Percentiles rank a stretch among this genome's conserved stretches.
Conservation (phyloP, 2,797 vertebrate genomes). For the Chloroceryle inda region DNA sequence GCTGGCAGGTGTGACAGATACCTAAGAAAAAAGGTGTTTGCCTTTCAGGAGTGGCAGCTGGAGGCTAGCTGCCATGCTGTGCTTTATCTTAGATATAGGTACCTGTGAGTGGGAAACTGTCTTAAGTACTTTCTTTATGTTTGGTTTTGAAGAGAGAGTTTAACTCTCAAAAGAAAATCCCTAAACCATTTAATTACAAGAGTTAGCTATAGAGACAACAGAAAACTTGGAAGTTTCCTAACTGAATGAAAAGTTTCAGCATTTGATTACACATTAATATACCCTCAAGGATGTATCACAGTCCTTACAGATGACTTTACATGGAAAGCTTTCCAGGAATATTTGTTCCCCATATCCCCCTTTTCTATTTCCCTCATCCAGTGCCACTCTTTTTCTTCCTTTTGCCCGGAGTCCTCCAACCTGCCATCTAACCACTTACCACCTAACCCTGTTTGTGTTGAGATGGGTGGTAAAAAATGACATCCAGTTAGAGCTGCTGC, state of each 20-base stretch:
- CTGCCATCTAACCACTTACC: not conserved
- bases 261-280: not conserved
- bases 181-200: not conserved
- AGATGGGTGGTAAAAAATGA: not conserved
- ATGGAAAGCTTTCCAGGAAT: not conserved
- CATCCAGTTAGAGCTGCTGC: not conserved
- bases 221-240: not conserved
- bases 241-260: not conserved
- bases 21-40: not conserved
- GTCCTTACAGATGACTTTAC: not conserved
- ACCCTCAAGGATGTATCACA: not conserved
- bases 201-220: not conserved
- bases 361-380: not conserved
- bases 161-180: not conserved
- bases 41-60: not conserved
- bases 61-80: not conserved
- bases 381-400: not conserved
- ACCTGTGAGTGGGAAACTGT: not conserved
- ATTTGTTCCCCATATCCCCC: accelerated
- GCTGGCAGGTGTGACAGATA: not conserved
- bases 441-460: not conserved
- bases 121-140: not conserved
- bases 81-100: not conserved
- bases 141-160: not conserved
- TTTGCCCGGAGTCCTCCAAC: not conserved